Evolutionary conservation across 2,113 vertebrate species (phyloP).

Genomic region (Petrocephalus microphthalmus): DNA sequence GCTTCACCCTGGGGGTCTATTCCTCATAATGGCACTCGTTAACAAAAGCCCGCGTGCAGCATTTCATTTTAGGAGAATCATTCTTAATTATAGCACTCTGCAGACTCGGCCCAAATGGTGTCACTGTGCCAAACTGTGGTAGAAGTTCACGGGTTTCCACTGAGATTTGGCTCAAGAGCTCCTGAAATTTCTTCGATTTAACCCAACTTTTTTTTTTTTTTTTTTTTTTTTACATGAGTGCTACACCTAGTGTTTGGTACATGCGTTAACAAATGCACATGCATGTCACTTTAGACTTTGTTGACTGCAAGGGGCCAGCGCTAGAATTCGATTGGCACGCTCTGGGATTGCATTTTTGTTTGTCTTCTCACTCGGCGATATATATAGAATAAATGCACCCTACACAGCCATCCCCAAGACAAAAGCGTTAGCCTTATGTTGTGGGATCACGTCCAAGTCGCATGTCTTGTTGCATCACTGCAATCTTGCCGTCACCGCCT

Average conservation of each 20-base stretch:
- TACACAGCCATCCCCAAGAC: neutral
- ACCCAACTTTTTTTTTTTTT: neutral
- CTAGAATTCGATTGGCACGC: constrained; percentile 29
- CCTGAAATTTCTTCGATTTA: neutral
- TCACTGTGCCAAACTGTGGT: neutral
- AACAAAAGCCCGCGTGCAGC: neutral
- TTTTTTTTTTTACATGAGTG: neutral
- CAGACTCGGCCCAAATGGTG: neutral
- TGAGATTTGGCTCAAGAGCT: neutral
- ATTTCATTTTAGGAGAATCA: neutral
- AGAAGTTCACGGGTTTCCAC: neutral
- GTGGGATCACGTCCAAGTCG: neutral
- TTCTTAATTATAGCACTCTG: neutral
- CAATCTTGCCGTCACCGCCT: neutral
- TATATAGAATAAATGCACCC: neutral
- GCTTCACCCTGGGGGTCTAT: neutral
- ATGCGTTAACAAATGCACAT: neutral
- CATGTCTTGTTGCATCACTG: constrained; percentile 1
- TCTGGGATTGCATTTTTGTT: neutral
- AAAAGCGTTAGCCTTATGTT: neutral
- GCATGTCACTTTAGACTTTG: neutral
- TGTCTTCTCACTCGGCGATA: neutral
- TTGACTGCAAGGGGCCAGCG: constrained; percentile 35
- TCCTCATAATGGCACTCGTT: neutral
- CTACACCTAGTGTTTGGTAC: neutral